These are phyloP conservation scores for Todiramphus chloris DNA, from an alignment of 2,113 vertebrate species.

Conservation along the genomic window DNA sequence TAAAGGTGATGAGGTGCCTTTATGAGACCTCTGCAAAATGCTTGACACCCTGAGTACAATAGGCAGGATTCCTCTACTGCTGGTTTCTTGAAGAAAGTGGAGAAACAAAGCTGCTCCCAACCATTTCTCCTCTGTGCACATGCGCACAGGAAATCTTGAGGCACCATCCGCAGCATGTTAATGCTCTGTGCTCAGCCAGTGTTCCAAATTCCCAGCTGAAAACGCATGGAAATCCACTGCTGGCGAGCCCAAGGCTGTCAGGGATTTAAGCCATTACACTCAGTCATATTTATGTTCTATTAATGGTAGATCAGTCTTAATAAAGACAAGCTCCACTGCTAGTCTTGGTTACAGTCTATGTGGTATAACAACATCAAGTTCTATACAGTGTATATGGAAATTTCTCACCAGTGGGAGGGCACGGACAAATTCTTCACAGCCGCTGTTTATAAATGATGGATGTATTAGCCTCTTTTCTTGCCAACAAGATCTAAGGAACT, in stretches of 20 bases:
- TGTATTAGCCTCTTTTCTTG: not conserved
- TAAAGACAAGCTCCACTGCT: not conserved
- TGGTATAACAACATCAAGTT: not conserved
- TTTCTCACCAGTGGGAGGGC: not conserved
- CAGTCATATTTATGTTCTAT: not conserved
- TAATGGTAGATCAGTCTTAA: not conserved
- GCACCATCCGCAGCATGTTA: not conserved
- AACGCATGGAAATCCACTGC: not conserved
- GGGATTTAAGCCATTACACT: not conserved
- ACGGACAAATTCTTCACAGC: not conserved
- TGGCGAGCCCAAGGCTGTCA: not conserved
- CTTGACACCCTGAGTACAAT: not conserved
- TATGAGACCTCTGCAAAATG: not conserved
- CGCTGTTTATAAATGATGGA: not conserved
- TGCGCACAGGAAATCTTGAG: not conserved
- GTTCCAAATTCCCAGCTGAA: not conserved
- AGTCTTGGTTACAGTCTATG: not conserved
- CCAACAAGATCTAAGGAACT: not conserved
- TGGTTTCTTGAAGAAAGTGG: not conserved
- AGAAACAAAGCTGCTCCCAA: not conserved
- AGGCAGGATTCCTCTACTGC: not conserved
- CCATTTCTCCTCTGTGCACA: rapidly evolving
- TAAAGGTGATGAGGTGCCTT: constrained; percentile 35
- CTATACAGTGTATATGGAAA: not conserved
- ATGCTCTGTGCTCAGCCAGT: not conserved